A percentile compares a stretch with the other conserved stretches of the same genome.
Conservation (phyloP, 1,140 invertebrate species). For the Microvelia longipes region DNA sequence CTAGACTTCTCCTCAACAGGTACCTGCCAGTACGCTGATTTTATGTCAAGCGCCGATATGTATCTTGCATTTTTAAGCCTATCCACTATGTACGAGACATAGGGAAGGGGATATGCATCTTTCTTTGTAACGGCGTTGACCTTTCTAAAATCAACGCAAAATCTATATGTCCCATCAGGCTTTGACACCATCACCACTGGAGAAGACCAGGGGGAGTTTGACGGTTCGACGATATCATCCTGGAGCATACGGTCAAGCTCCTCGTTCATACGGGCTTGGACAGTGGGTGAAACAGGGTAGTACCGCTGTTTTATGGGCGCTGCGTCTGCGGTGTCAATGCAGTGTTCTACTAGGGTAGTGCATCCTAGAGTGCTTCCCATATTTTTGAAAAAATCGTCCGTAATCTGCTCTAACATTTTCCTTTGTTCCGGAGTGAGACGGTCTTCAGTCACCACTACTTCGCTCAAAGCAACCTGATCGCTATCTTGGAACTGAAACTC, state of each 20-base stretch:
- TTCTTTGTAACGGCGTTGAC: slow-evolving; percentile 30
- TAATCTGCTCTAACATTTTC: background rate
- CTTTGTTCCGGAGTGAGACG: background rate
- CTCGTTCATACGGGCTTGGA: slow-evolving; percentile 13
- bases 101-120: slow-evolving; percentile 22
- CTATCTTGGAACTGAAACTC: background rate
- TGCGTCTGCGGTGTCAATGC: background rate
- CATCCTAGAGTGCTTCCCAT: background rate
- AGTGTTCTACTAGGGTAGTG: background rate
- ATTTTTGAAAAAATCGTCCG: background rate
- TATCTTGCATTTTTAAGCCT: slow-evolving; percentile 7
- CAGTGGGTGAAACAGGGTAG: slow-evolving; percentile 6
- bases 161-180: slow-evolving; percentile 30
- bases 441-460: background rate
- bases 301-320: slow-evolving; percentile 13
- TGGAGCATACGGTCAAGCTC: slow-evolving; percentile 24
- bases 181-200: slow-evolving; percentile 36
- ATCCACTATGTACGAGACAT: slow-evolving; percentile 19
- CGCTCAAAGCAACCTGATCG: background rate
- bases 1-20: slow-evolving; percentile 10
- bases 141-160: slow-evolving; percentile 33
- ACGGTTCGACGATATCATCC: slow-evolving; percentile 29
- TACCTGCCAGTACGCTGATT: slow-evolving; percentile 22
- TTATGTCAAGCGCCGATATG: slow-evolving; percentile 25
- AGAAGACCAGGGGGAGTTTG: slow-evolving; percentile 8